Base-by-base conservation (phyloP, 2,888 invertebrate species). In the Liodrosophila aerea region DNA sequence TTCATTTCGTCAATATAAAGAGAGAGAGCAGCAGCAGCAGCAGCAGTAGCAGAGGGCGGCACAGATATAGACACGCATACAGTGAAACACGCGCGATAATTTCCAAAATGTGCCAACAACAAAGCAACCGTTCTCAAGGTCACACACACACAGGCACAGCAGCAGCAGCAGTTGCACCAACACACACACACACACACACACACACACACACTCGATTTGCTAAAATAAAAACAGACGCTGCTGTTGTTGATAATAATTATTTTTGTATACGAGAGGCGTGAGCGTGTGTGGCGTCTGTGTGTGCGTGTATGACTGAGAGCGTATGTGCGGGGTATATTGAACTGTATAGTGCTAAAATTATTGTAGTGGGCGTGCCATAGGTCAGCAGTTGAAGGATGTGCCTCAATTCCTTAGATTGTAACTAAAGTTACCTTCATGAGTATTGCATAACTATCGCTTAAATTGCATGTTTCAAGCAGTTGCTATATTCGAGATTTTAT, bases 21-120 rank as follows among this genome's bases (percentile, higher is more conserved):
- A 49, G 4, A 36, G 1, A 51, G 16, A 44, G 47, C 11, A 7
- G n/a, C n/a, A n/a, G n/a, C n/a, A n/a, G n/a, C n/a, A n/a, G n/a
- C n/a, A n/a, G n/a, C n/a, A n/a, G n/a, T n/a, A n/a, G n/a, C n/a
- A 44, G 11, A 16, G 9, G 7, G 11, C 11, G 18, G 37, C 22
- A 34, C 15, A 43, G 13, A 36, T 31, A 2, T 30, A 34, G 8
- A 5, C 12, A 36, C 33, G 16, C 51, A 54, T 12, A 56, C 45
- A 43, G 30, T 34, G 22, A 62, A 63, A 61, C 74, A 64, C 68
- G 72, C 73, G 85, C 74, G 84, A 85, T 81, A 73, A 81, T 85
- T 81, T 83, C 84, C 81, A 76, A 81, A 87, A 86, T 85, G 74
- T 74, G 84, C 71, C 87, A 85, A 69, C 84, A 81, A 85, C 84